Evolutionary conservation across 2,113 vertebrate genomes (phyloP).

Genomic region (Corythaixoides concolor): DNA sequence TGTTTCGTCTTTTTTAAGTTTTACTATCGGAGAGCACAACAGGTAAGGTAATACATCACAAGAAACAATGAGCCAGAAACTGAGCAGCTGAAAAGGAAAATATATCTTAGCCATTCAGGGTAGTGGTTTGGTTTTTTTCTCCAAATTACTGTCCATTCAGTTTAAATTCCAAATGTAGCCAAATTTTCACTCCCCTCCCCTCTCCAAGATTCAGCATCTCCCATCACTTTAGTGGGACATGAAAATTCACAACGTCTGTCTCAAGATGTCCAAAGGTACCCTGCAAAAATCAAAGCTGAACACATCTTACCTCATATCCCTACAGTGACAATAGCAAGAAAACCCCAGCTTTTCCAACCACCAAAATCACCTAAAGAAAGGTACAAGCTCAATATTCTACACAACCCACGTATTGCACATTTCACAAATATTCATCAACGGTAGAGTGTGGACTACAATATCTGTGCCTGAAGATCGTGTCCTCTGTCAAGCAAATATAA

Average conservation of each 20-base stretch:
- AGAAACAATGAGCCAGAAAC: not conserved
- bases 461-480: not conserved
- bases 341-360: not conserved
- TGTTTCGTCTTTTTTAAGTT: not conserved
- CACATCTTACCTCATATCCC: not conserved
- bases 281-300: not conserved
- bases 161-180: not conserved
- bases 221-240: not conserved
- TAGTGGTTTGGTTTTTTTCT: not conserved
- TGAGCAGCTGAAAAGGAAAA: not conserved
- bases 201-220: not conserved
- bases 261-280: not conserved
- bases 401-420: not conserved
- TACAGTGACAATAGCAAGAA: not conserved
- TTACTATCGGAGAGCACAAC: not conserved
- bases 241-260: not conserved
- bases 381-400: not conserved
- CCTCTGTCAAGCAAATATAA: not conserved
- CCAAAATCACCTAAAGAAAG: not conserved
- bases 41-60: not conserved
- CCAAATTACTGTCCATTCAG: not conserved
- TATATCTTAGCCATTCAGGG: not conserved
- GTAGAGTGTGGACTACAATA: not conserved
- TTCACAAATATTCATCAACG: not conserved
- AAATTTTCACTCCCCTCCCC: rapidly evolving